A percentile compares a stretch with the other conserved stretches of the same genome.
These are phyloP conservation scores for Cetonia aurata DNA, from an alignment of 2,888 invertebrate genomes.

Conservation along the genomic window DNA sequence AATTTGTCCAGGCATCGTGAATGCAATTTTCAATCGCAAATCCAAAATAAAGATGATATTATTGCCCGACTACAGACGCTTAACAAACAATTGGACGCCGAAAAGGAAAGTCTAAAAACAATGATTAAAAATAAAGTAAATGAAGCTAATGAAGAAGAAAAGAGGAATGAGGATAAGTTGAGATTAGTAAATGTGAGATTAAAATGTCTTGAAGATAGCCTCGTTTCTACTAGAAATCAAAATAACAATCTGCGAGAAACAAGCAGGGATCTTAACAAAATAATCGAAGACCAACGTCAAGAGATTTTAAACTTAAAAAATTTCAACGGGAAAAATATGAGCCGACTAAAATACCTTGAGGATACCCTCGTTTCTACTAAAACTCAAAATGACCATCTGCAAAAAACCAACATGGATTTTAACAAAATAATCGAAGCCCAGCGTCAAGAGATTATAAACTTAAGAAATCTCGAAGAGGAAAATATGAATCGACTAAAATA, in stretches of 20 bases:
- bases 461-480: too few species aligned
- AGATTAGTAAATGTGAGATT: not conserved
- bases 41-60: too few species aligned
- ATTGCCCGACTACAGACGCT: too few species aligned
- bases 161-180: not conserved
- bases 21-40: too few species aligned
- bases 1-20: too few species aligned
- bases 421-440: not conserved
- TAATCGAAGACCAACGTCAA: constrained; percentile 2
- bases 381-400: not conserved
- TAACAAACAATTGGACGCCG: too few species aligned
- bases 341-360: not conserved
- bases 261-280: not conserved
- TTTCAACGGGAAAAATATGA: too few species aligned
- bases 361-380: not conserved
- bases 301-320: constrained; percentile 5
- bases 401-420: not conserved
- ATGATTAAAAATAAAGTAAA: not conserved
- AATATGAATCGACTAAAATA: too few species aligned
- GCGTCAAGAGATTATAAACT: constrained; percentile 3
- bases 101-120: not conserved
- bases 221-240: not conserved
- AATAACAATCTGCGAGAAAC: not conserved
- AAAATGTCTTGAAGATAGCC: constrained; percentile 2
- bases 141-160: not conserved